These are phyloP conservation scores for Serranochromis macrocephalus DNA, from an alignment of 2,113 vertebrate species.

Conservation along the genomic window DNA sequence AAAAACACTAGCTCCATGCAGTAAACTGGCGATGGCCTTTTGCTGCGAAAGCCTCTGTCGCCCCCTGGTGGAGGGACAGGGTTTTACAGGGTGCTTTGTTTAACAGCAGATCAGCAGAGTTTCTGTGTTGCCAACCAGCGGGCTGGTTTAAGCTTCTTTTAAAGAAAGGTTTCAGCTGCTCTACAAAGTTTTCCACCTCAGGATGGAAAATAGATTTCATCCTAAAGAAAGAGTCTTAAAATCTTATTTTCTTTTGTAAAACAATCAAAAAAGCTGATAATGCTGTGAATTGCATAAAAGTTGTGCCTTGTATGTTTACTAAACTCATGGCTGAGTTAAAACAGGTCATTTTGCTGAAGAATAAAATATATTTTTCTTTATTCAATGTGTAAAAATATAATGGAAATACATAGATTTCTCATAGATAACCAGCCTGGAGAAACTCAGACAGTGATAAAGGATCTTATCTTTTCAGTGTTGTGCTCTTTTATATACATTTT, in stretches of 20 bases:
- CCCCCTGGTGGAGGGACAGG: constrained; percentile 49
- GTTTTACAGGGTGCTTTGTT: background rate
- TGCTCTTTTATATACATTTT: background rate
- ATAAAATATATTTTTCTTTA: background rate
- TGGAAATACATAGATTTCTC: background rate
- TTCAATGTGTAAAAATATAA: background rate
- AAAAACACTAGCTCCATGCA: background rate
- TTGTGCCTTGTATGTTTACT: background rate
- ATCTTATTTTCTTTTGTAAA: background rate
- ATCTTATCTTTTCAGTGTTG: background rate
- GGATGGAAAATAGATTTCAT: background rate
- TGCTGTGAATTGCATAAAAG: background rate
- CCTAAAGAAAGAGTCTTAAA: background rate
- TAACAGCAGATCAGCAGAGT: background rate
- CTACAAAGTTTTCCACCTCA: background rate
- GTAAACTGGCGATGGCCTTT: background rate
- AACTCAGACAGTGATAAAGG: background rate
- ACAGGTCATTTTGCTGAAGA: background rate
- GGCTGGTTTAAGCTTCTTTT: constrained; percentile 36
- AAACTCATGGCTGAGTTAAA: background rate
- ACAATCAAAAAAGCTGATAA: background rate
- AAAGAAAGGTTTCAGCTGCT: background rate
- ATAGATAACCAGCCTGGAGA: rapidly evolving
- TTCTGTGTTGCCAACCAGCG: constrained; percentile 15
- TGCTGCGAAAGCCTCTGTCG: background rate